Percentiles rank a stretch among this genome's conserved stretches.
Evolutionary conservation across 2,113 vertebrate species (phyloP).

Genomic region (Scomber colias): DNA sequence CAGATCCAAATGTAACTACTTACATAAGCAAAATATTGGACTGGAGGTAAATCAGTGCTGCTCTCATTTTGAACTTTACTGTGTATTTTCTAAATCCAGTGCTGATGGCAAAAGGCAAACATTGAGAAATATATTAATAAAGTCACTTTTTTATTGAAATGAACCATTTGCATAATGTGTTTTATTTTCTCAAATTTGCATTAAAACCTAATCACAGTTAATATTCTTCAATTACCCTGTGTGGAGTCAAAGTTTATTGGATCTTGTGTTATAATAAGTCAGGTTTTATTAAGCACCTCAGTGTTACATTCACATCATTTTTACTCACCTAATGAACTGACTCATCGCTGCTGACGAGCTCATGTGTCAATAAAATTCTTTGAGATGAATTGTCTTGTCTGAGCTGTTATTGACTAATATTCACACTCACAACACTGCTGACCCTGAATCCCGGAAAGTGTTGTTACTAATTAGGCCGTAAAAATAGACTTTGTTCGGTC

Average conservation of each 20-base stretch:
- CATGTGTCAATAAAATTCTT: not conserved
- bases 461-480: conserved; percentile 32
- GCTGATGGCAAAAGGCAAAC: no score
- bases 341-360: not conserved
- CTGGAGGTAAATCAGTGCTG: no score
- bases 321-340: not conserved
- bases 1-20: no score
- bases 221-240: not conserved
- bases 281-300: not conserved
- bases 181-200: not conserved
- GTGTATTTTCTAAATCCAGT: no score
- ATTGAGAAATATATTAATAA: no score
- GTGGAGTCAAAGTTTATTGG: no score
- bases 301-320: not conserved
- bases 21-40: no score
- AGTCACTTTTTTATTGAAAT: not conserved
- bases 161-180: not conserved
- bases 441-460: conserved; percentile 33
- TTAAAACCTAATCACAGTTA: no score
- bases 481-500: not conserved
- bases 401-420: not conserved
- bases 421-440: not conserved
- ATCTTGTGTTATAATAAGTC: not conserved
- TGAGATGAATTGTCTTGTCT: not conserved
- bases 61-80: no score